Base-by-base conservation (phyloP, 1,140 invertebrate species). In the Augochlora pura region DNA sequence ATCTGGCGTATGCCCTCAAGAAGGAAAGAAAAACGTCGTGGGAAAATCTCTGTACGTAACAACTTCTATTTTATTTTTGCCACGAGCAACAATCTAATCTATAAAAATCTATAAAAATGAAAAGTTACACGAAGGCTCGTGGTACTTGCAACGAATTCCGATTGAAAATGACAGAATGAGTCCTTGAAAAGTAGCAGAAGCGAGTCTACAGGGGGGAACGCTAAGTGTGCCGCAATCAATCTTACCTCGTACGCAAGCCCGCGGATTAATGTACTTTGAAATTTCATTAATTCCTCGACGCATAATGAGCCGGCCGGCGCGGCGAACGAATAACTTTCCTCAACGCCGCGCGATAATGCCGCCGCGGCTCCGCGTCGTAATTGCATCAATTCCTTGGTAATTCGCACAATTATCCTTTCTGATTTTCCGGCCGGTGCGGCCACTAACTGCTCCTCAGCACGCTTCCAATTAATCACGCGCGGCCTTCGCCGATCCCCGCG, bases 391-490 rank as follows among this genome's bases (percentile, higher is more conserved):
- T 84, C 82, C 72, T 80, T 77, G 62, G 82, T 78, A 85, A 85
- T 80, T 81, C 83, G 83, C 82, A 79, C 82, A 84, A 85, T 85
- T 85, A 85, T 85, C 83, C 83, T 80, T 80, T 84, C 83, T 84
- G 83, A 85, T 77, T 85, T 82, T 77, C 79, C 80, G 69, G 49
- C 78, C 63, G 21, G 83, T 60, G 65, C 68, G 38, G 69, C 66
- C 69, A 72, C 80, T 83, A 84, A 84, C 83, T 77, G 80, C 78
- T 75, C 76, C 39, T 32, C 66, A 75, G 64, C 83, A 66, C 57
- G 64, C 69, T 46, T 49, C 59, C 65, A 76, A 85, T 85, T 81
- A 85, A 85, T 85, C 82, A 82, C 81, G 52, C 82, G 77, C 68
- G 66, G 46, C 42, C 74, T 57, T 57, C 23, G 32, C 59, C 54